phyloP scores from a whole-genome alignment of 2,113 vertebrate species.

The Ophiodon elongatus region DNA sequence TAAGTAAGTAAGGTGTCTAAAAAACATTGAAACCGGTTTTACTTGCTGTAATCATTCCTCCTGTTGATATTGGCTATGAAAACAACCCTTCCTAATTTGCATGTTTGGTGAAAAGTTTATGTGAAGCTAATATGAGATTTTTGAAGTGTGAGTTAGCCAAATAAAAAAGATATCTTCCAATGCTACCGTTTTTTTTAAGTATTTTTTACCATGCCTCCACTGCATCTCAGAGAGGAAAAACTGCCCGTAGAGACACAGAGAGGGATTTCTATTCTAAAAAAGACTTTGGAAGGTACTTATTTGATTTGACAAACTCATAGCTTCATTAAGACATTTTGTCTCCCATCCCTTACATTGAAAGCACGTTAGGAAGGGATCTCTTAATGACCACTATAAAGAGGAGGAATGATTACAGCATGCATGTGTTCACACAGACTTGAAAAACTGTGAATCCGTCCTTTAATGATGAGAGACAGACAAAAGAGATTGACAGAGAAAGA shows the following conservation, averaged over 20 bases:
- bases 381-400: neutral
- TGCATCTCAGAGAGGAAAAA: neutral
- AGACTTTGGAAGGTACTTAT: neutral
- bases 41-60: neutral
- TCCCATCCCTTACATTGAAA: neutral
- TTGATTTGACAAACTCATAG: neutral
- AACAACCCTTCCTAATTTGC: neutral
- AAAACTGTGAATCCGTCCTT: neutral
- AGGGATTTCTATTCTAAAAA: neutral
- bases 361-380: neutral
- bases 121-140: neutral
- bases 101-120: neutral
- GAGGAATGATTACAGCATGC: neutral
- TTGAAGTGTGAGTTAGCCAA: neutral
- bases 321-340: neutral
- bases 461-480: neutral
- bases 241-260: neutral
- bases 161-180: neutral
- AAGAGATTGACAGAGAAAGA: neutral
- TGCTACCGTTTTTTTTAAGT: neutral
- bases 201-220: neutral
- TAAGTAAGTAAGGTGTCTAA: neutral
- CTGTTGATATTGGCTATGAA: neutral
- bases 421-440: neutral
- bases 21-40: conserved; percentile 14